phyloP scores from a whole-genome alignment of 2,797 vertebrate genomes.

The Sebastes wilsoni region DNA sequence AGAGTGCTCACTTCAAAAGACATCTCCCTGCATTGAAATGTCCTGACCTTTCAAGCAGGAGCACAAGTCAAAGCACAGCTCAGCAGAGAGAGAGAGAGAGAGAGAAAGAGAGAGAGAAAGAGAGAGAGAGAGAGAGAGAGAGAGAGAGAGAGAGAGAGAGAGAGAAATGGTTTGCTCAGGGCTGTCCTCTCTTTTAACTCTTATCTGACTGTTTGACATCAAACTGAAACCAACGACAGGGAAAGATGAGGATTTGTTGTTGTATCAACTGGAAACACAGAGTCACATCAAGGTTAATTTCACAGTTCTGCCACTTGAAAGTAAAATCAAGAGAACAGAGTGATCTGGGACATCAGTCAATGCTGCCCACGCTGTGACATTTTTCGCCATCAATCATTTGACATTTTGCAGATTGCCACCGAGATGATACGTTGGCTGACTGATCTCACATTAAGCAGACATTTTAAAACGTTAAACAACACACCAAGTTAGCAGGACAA shows the following conservation, averaged over 20 bases:
- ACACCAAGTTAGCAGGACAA: not conserved
- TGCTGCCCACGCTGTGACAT: conserved; percentile 11
- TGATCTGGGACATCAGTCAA: conserved; percentile 13
- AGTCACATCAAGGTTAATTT: not conserved
- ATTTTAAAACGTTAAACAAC: conserved; percentile 5
- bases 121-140: not conserved
- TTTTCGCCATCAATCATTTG: conserved; percentile 4
- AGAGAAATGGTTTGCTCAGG: not conserved
- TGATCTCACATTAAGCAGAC: not conserved
- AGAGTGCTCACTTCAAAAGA: conserved; percentile 61
- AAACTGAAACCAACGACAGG: not conserved
- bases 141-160: not conserved
- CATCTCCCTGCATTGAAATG: conserved; percentile 37
- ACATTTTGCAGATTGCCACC: not conserved
- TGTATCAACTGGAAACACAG: not conserved
- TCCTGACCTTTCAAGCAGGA: conserved; percentile 52
- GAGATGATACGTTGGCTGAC: not conserved
- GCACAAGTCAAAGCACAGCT: conserved; percentile 38
- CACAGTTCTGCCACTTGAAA: not conserved
- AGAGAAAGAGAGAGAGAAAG: not conserved
- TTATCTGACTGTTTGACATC: conserved; percentile 39
- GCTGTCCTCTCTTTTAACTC: conserved; percentile 34
- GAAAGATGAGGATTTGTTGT: not conserved
- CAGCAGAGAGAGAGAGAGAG: not conserved
- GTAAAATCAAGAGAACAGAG: not conserved